Conservation (phyloP, 2,113 vertebrate genomes). For the Pelusios castaneus region DNA sequence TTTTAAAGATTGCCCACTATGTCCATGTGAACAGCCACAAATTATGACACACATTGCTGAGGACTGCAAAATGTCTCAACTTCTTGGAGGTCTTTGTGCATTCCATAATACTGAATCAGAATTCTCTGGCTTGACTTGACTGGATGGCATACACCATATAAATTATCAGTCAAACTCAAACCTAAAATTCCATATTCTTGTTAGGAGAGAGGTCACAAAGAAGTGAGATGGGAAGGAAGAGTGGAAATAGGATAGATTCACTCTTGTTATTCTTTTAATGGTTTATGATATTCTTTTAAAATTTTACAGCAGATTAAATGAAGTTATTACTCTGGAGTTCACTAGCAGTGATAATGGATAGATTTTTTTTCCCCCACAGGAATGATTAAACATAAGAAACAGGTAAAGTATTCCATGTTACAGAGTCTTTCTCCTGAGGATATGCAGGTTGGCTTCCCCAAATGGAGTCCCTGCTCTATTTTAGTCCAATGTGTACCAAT, state of each 20-base stretch:
- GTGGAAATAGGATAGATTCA: slow-evolving; percentile 46
- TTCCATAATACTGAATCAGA: too few relatives aligned
- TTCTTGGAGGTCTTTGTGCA: too few relatives aligned
- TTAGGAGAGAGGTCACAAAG: slow-evolving; percentile 30
- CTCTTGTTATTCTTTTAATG: neutral
- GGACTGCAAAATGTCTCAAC: too few relatives aligned
- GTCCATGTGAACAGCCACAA: too few relatives aligned
- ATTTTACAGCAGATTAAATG: neutral
- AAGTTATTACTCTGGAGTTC: neutral
- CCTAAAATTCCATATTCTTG: neutral
- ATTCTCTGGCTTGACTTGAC: too few relatives aligned
- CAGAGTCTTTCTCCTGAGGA: neutral
- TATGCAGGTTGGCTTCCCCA: neutral
- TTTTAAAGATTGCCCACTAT: too few relatives aligned
- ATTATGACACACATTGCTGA: too few relatives aligned
- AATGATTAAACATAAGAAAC: neutral
- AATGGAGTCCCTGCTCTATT: neutral
- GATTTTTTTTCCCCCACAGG: neutral
- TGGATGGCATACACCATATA: too few relatives aligned
- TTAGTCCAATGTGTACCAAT: neutral
- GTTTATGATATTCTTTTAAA: neutral
- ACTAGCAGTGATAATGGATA: neutral
- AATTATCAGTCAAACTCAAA: neutral
- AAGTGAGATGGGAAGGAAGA: slow-evolving; percentile 52
- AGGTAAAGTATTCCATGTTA: neutral